These are phyloP conservation scores for Troides aeacus DNA, from an alignment of 2,888 invertebrate species.

Conservation along the genomic window DNA sequence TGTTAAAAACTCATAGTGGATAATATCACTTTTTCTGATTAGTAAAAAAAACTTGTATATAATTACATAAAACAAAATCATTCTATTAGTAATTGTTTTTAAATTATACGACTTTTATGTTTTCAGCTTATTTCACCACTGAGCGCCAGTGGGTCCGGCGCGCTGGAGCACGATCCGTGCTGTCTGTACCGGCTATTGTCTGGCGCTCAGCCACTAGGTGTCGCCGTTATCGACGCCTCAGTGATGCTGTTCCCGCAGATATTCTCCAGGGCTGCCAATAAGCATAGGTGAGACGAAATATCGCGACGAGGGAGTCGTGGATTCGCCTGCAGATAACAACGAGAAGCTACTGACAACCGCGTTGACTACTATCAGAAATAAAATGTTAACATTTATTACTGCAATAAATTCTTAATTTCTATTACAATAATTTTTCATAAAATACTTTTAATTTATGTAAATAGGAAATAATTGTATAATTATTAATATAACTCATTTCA, in stretches of 20 bases:
- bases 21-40: no score
- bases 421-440: background rate
- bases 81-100: background rate
- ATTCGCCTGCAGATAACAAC: no score
- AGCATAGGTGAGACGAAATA: slow-evolving; percentile 83
- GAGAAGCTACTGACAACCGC: no score
- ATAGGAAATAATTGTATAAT: background rate
- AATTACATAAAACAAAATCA: no score
- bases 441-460: background rate
- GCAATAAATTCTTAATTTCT: no score
- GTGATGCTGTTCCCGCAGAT: slow-evolving; percentile 95
- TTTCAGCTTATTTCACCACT: slow-evolving; percentile 91
- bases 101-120: background rate
- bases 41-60: no score
- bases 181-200: slow-evolving; percentile 88
- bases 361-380: no score
- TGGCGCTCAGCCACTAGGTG: slow-evolving; percentile 94
- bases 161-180: slow-evolving; percentile 97
- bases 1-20: no score
- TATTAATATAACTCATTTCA: slow-evolving; percentile 36
- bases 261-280: slow-evolving; percentile 96
- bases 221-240: slow-evolving; percentile 97
- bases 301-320: no score
- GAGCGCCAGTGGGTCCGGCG: slow-evolving; percentile 97
- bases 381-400: no score